Evolutionary conservation across 1,140 invertebrate species (phyloP), one percentile per base, ranked within the genome.

Genomic region (Myzus persicae): DNA sequence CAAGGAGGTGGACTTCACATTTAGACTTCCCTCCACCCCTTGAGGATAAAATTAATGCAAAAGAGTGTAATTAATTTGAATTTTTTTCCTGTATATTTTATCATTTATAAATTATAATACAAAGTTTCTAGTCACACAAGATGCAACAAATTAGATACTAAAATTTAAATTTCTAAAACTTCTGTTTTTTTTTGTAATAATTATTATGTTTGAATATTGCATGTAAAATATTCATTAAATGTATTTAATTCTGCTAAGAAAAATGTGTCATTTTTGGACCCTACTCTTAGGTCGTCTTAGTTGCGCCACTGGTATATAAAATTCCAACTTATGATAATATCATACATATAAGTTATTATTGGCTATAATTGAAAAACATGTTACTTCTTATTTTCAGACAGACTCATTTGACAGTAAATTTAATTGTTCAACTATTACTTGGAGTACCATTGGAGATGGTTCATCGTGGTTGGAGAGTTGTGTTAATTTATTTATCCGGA

Each of bases 371-470:
- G 20, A 91, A 46, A 24, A 82, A 36, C 3, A 40, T 44, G 22
- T 89, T 54, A 38, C 2, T 67, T 18, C n/a, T 59, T 42, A 42
- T 90, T 90, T 90, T 42, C 94, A 97, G 98, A 44, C 96, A 96
- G 51, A 96, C 97, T 91, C 99, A 99, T 95, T 95, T 99, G n/a
- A 95, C 98, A 91, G 98, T 98, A 93, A 99, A 99, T 95, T 95
- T 99, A 31, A 95, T 98, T 36, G 98, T 99, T 85, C 99, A 99
- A 95, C 96, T 99, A 89, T 96, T 99, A 94, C 96, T 99, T 87
- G 99, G 99, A 6, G 96, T 99, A 40, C 98, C 98, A 0, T 95
- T 99, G 90, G 99, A 99, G 95, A 97, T 99, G 97, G 98, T 99
- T 22, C 99, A 99, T 95, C 97, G 97, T 94, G 98, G 98, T 97